Evolutionary conservation across 2,113 vertebrate species (phyloP).

Genomic region (Perca schrenkii): DNA sequence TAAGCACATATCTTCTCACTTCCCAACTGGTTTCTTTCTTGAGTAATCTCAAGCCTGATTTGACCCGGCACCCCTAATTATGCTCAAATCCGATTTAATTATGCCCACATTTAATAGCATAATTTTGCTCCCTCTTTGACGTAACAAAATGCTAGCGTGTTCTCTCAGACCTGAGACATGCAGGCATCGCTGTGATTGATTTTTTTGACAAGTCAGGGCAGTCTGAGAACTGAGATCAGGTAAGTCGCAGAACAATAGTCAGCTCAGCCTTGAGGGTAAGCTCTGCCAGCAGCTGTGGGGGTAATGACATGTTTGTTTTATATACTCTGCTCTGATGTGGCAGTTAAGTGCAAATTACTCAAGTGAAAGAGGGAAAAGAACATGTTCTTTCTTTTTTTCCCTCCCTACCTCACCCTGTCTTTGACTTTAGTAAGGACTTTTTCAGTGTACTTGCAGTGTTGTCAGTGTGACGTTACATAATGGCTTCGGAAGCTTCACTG

Average conservation of each 20-base stretch:
- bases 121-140: slow-evolving; percentile 26
- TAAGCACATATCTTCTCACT: not conserved
- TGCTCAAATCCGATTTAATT: not conserved
- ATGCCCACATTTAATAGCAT: slow-evolving; percentile 21
- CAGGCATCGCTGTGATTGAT: slow-evolving; percentile 55
- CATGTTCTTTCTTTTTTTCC: slow-evolving; percentile 7
- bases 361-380: slow-evolving; percentile 60
- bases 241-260: slow-evolving; percentile 71
- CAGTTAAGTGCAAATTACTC: slow-evolving; percentile 83
- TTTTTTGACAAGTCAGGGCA: slow-evolving; percentile 47
- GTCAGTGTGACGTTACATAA: slow-evolving; percentile 39
- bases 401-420: slow-evolving; percentile 20
- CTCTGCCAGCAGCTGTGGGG: slow-evolving; percentile 73
- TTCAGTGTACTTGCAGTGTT: slow-evolving; percentile 20
- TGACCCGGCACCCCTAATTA: slow-evolving; percentile 38
- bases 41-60: not conserved
- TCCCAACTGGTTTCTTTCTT: not conserved
- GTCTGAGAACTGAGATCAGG: slow-evolving; percentile 64
- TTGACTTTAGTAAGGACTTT: slow-evolving; percentile 26
- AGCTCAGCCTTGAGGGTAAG: slow-evolving; percentile 72
- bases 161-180: slow-evolving; percentile 18
- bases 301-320: slow-evolving; percentile 81
- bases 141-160: slow-evolving; percentile 68
- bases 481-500: slow-evolving; percentile 20
- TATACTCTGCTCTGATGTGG: slow-evolving; percentile 81